Evolutionary conservation across 2,797 vertebrate genomes (phyloP).

Genomic region (Cossypha dichroa): DNA sequence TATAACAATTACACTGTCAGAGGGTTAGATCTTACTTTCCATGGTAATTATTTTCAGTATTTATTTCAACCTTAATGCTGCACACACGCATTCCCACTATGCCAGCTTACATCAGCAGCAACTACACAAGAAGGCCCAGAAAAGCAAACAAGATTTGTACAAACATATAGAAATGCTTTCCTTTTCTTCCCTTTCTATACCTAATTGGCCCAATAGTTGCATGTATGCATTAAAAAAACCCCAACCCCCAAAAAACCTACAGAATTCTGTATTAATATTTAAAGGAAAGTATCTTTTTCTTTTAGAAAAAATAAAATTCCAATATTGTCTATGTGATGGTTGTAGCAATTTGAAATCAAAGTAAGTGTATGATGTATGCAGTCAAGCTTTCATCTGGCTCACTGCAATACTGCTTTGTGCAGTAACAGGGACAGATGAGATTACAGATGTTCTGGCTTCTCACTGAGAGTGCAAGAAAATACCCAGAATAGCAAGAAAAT

Average conservation of each 20-base stretch:
- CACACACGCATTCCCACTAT: neutral
- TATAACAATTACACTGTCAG: neutral
- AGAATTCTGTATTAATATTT: neutral
- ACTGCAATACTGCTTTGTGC: neutral
- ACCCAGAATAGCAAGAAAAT: neutral
- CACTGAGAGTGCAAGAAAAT: neutral
- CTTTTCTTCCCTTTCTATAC: neutral
- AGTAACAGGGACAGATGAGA: conserved; percentile 33
- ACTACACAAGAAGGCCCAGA: neutral
- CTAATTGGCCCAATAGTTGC: neutral
- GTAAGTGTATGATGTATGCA: rapidly evolving
- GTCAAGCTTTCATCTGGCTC: neutral
- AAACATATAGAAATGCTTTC: neutral
- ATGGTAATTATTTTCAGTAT: neutral
- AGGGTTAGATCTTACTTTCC: neutral
- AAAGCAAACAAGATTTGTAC: neutral
- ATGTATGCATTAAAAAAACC: rapidly evolving
- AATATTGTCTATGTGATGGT: neutral
- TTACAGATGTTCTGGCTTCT: neutral
- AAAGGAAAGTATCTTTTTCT: neutral
- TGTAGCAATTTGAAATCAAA: neutral
- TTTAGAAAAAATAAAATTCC: neutral
- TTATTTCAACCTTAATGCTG: neutral
- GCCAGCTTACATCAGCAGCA: neutral
- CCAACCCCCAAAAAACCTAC: rapidly evolving